Percentiles rank a stretch among this genome's conserved stretches.
Evolutionary conservation across 2,113 vertebrate genomes (phyloP).

Genomic region (Hypocryptadius cinnamomeus): DNA sequence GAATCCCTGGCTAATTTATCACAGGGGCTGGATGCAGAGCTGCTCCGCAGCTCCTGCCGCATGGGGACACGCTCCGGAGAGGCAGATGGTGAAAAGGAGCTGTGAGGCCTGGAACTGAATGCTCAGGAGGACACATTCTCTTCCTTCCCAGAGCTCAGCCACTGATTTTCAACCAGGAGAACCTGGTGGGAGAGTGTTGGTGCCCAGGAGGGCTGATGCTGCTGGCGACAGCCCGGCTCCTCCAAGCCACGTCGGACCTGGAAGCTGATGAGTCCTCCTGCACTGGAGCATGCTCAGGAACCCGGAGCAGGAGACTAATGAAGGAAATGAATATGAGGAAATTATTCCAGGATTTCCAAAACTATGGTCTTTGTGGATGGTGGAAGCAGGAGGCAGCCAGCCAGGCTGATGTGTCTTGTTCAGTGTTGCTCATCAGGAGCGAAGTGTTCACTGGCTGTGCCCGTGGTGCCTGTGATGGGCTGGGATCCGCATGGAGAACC

Average conservation of each 20-base stretch:
- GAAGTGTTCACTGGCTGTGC: rapidly evolving
- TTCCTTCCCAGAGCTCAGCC: background rate
- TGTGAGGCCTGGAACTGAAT: rapidly evolving
- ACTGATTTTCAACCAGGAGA: background rate
- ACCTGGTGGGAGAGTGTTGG: background rate
- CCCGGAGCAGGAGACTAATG: background rate
- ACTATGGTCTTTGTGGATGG: background rate
- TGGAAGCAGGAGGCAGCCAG: background rate
- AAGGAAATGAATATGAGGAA: background rate
- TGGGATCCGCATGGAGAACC: background rate
- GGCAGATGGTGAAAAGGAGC: background rate
- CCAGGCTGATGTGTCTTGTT: background rate
- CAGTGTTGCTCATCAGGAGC: background rate
- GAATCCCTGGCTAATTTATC: slow-evolving; percentile 56
- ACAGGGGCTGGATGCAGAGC: background rate
- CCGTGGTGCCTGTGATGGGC: rapidly evolving
- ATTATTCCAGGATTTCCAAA: background rate
- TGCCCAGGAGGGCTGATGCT: background rate
- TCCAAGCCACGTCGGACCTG: background rate
- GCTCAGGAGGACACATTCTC: background rate
- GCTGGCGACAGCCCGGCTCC: background rate
- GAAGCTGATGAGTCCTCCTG: background rate
- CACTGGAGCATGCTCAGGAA: background rate
- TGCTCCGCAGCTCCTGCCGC: background rate
- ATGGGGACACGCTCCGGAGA: background rate